phyloP scores from a whole-genome alignment of 2,888 invertebrate genomes.

The Lepeophtheirus nordmannii region DNA sequence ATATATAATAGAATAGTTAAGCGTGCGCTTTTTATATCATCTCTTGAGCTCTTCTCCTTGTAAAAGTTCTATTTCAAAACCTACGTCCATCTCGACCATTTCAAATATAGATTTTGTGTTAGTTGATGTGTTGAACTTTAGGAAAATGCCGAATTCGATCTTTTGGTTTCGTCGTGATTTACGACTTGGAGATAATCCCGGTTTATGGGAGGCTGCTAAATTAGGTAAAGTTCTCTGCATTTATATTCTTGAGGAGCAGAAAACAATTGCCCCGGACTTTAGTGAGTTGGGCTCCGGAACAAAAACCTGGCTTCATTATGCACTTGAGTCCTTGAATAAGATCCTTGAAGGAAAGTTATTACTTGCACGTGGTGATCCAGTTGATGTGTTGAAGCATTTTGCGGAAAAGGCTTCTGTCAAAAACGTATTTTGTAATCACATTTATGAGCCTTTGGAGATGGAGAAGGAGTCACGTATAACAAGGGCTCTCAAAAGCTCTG shows the following conservation, averaged over 20 bases:
- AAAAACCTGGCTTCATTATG: background rate
- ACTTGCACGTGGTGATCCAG: background rate
- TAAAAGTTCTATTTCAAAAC: too few species aligned
- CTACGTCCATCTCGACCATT: too few species aligned
- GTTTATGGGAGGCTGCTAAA: background rate
- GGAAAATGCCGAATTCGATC: background rate
- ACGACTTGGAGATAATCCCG: background rate
- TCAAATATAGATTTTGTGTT: too few species aligned
- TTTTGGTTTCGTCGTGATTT: conserved; percentile 1
- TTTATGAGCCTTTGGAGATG: background rate
- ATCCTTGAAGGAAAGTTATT: background rate
- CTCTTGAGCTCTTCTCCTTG: too few species aligned
- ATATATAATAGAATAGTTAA: too few species aligned
- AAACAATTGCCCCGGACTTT: background rate
- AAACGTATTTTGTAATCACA: background rate
- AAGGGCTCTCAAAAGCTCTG: background rate
- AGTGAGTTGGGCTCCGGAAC: background rate
- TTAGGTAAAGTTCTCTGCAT: background rate
- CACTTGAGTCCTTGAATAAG: background rate
- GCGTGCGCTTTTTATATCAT: too few species aligned
- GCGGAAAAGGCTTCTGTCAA: background rate
- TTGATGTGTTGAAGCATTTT: background rate
- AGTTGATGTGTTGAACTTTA: too few species aligned
- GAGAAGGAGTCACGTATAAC: background rate
- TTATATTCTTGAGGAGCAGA: background rate